Percentiles rank a stretch among this genome's conserved stretches.
Evolutionary conservation across 2,797 vertebrate species (phyloP).

Genomic region (Heterohyrax brucei): DNA sequence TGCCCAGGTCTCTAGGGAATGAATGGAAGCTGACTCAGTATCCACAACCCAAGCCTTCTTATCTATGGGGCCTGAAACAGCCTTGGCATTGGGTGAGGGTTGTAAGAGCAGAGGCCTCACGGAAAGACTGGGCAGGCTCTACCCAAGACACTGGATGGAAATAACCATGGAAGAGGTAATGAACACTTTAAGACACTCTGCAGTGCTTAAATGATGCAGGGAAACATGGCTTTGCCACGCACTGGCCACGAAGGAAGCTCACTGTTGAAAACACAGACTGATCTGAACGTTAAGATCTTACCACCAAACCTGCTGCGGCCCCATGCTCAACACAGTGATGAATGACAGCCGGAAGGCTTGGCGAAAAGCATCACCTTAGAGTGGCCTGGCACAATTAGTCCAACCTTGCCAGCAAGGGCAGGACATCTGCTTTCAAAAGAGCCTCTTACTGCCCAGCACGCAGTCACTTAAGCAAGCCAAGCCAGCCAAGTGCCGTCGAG

Average conservation of each 20-base stretch:
- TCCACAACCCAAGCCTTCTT: neutral
- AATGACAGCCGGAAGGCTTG: no score
- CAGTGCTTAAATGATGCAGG: neutral
- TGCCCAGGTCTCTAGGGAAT: neutral
- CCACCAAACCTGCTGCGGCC: neutral
- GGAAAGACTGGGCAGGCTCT: neutral
- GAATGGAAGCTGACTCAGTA: neutral
- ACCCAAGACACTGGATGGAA: neutral
- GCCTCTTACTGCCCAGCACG: neutral
- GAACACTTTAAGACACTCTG: neutral
- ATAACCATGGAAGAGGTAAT: accelerated
- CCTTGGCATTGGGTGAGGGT: neutral
- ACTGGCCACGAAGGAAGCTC: neutral
- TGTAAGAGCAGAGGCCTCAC: accelerated
- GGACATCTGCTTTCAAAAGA: neutral
- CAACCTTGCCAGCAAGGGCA: neutral
- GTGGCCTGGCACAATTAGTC: neutral
- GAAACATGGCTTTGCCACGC: neutral
- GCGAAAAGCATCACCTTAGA: neutral
- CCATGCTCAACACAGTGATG: neutral
- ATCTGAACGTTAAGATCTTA: neutral
- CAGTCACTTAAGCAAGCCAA: neutral
- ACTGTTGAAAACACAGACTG: neutral
- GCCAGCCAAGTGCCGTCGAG: no score
- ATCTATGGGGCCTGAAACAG: neutral